These are phyloP conservation scores for fruit fly (Drosophila melanogaster) DNA, from an alignment of 1,140 invertebrate species.

Conservation along the genomic window Release_6_plus_ISO1_MT NT_033777.3:23975001-23975500, in stretches of 20 bases:
- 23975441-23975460: slow-evolving; percentile 37
- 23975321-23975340: slow-evolving; percentile 59
- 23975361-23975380: slow-evolving; percentile 83
- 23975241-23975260: slow-evolving; percentile 58
- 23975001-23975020: slow-evolving; percentile 57
- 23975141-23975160: slow-evolving; percentile 79
- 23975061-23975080: slow-evolving; percentile 75
- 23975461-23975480: slow-evolving; percentile 73
- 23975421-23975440: slow-evolving; percentile 58
- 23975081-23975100: slow-evolving; percentile 59
- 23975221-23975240: slow-evolving; percentile 71
- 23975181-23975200: slow-evolving; percentile 52
- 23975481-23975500: slow-evolving; percentile 74
- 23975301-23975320: slow-evolving; percentile 48
- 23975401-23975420: slow-evolving; percentile 78
- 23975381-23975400: slow-evolving; percentile 83
- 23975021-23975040: slow-evolving; percentile 70
- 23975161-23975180: slow-evolving; percentile 56
- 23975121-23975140: slow-evolving; percentile 62
- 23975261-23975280: slow-evolving; percentile 76
- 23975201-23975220: slow-evolving; percentile 83
- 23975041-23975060: slow-evolving; percentile 62
- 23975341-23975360: slow-evolving; percentile 74
- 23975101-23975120: slow-evolving; percentile 66
- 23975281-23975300: slow-evolving; percentile 72